Conservation (phyloP, 2,797 vertebrate species). For the Botia kubotai region DNA sequence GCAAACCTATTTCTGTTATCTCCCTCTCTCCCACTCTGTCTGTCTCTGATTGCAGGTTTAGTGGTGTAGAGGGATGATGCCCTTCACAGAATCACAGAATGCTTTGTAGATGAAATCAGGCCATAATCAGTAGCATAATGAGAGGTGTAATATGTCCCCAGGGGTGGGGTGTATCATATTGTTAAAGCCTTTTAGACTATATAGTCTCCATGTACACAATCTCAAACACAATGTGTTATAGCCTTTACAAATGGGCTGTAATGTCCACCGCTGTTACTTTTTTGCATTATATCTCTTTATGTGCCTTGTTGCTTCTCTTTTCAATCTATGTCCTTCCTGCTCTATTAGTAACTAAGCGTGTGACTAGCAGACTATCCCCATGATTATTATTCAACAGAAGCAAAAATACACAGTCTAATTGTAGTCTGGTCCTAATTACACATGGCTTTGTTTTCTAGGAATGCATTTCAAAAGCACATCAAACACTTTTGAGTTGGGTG, state of each 20-base stretch:
- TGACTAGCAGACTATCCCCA: slow-evolving; percentile 67
- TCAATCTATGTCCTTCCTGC: slow-evolving; percentile 11
- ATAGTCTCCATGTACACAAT: slow-evolving; percentile 28
- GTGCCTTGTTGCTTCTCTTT: slow-evolving; percentile 40
- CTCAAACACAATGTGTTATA: not conserved
- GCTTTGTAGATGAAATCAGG: slow-evolving; percentile 86
- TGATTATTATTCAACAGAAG: slow-evolving; percentile 78
- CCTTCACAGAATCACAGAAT: slow-evolving; percentile 78
- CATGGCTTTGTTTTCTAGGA: slow-evolving; percentile 79
- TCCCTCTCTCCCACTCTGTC: slow-evolving; percentile 40
- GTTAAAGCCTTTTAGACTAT: slow-evolving; percentile 75
- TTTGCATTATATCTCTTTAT: slow-evolving; percentile 26
- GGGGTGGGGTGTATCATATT: slow-evolving; percentile 83
- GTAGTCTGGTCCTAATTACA: slow-evolving; percentile 77
- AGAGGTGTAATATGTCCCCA: slow-evolving; percentile 90
- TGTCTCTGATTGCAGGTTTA: slow-evolving; percentile 69
- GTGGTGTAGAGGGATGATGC: slow-evolving; percentile 79
- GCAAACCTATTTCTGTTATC: slow-evolving; percentile 60
- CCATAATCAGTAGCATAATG: slow-evolving; percentile 90
- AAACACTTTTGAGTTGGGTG: slow-evolving; percentile 76
- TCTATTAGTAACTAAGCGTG: slow-evolving; percentile 65
- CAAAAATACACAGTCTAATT: slow-evolving; percentile 78
- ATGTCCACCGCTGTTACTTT: slow-evolving; percentile 20
- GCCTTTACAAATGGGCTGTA: not conserved
- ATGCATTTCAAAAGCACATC: slow-evolving; percentile 76